These are phyloP conservation scores for Leptothorax acervorum DNA, from an alignment of 2,888 invertebrate genomes.

Conservation along the genomic window DNA sequence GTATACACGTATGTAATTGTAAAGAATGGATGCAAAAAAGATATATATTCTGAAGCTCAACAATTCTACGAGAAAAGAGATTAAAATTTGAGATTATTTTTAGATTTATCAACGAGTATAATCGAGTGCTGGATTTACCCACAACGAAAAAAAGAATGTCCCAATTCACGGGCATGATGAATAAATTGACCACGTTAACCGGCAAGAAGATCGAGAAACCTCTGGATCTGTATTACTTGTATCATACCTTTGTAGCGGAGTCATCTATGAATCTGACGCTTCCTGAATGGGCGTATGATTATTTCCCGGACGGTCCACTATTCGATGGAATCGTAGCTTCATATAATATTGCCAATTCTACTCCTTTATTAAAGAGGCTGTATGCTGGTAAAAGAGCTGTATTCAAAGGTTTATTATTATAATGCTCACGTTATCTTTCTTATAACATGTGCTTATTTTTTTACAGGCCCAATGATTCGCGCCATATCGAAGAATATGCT, in stretches of 20 bases:
- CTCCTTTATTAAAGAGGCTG: slow-evolving; percentile 13
- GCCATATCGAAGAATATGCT: slow-evolving; percentile 86
- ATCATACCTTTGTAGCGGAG: slow-evolving; percentile 20
- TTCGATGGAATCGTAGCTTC: slow-evolving; percentile 79
- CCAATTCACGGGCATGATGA: neutral
- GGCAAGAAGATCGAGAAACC: slow-evolving; percentile 9
- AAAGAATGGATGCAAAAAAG: neutral
- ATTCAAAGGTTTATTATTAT: neutral
- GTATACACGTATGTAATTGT: neutral
- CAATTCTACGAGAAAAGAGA: neutral
- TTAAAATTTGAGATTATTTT: neutral
- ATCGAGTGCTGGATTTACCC: neutral
- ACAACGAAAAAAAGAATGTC: neutral
- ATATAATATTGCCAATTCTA: slow-evolving; percentile 85
- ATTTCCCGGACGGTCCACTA: slow-evolving; percentile 16
- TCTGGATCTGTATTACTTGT: neutral
- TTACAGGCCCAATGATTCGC: slow-evolving; percentile 86
- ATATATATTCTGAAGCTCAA: neutral
- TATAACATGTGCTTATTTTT: neutral
- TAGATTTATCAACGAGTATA: slow-evolving; percentile 5
- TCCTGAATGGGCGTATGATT: slow-evolving; percentile 9
- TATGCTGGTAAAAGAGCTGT: slow-evolving; percentile 83
- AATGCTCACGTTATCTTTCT: neutral
- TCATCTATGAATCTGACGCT: neutral
- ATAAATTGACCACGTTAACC: neutral